Percentiles rank a stretch among this genome's conserved stretches.
phyloP scores from a whole-genome alignment of 1,140 invertebrate species.

The Lepidotrigona ventralis region DNA sequence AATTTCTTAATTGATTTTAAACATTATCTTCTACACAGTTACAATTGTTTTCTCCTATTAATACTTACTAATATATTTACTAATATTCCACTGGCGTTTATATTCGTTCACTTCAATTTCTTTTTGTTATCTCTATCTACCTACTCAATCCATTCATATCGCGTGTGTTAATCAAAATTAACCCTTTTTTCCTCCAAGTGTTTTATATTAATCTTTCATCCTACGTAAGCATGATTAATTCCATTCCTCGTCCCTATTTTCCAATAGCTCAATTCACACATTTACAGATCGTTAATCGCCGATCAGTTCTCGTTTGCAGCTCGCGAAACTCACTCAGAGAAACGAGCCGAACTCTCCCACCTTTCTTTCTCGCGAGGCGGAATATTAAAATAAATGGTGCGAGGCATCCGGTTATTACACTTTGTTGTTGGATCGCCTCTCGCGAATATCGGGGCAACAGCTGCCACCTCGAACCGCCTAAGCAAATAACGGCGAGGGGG shows the following conservation, averaged over 20 bases:
- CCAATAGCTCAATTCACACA: constrained; percentile 27
- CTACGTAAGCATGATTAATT: neutral
- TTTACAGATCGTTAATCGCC: constrained; percentile 45
- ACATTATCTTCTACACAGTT: neutral
- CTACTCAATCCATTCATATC: neutral
- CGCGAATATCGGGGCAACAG: constrained; percentile 46
- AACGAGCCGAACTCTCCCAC: neutral
- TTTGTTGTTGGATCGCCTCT: constrained; percentile 58
- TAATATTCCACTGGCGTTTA: neutral
- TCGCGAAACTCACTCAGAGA: too few relatives aligned
- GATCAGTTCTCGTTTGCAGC: neutral
- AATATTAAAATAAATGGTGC: constrained; percentile 57
- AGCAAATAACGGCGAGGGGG: constrained; percentile 60
- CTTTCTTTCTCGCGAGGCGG: neutral
- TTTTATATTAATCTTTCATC: neutral
- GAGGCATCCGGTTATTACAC: constrained; percentile 59
- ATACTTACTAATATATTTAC: neutral
- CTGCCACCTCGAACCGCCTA: constrained; percentile 53
- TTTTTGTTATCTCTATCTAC: neutral
- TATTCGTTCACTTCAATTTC: too few relatives aligned
- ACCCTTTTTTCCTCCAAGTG: neutral
- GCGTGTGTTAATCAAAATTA: neutral
- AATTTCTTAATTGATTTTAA: neutral
- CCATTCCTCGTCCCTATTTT: neutral
- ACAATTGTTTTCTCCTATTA: neutral